Conservation (phyloP, 2,797 vertebrate genomes). For the Pipistrellus kuhlii region DNA sequence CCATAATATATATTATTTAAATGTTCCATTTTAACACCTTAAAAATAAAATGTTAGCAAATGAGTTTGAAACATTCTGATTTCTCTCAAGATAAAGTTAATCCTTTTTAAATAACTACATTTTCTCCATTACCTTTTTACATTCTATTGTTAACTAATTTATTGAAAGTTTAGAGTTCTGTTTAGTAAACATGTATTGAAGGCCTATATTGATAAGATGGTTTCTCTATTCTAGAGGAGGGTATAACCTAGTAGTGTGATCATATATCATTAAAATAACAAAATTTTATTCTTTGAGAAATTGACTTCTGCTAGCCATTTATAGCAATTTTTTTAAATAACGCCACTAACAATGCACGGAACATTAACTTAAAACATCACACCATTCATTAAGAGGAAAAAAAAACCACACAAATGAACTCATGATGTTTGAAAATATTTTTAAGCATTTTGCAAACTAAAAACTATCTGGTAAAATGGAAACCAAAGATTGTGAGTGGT, state of each 20-base stretch:
- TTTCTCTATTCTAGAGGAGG: neutral
- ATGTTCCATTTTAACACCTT: neutral
- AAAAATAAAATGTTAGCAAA: constrained; percentile 34
- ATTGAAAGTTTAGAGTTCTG: neutral
- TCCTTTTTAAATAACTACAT: neutral
- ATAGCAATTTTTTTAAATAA: constrained; percentile 1
- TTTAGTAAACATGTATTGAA: neutral
- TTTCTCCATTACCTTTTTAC: neutral
- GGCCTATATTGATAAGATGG: neutral
- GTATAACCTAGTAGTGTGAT: neutral
- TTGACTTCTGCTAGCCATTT: neutral
- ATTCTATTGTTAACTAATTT: neutral
- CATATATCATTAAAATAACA: neutral
- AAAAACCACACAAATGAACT: neutral
- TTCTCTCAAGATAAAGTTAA: neutral
- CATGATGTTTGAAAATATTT: neutral
- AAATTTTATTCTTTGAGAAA: constrained; percentile 41
- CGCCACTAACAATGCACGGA: neutral
- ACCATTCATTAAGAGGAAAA: neutral
- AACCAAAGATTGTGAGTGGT: neutral
- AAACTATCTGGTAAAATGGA: neutral
- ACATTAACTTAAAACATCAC: neutral
- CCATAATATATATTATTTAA: neutral
- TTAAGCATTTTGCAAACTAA: constrained; percentile 13
- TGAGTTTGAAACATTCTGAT: neutral